phyloP scores from a whole-genome alignment of 2,888 invertebrate species.

The Tipula unca region DNA sequence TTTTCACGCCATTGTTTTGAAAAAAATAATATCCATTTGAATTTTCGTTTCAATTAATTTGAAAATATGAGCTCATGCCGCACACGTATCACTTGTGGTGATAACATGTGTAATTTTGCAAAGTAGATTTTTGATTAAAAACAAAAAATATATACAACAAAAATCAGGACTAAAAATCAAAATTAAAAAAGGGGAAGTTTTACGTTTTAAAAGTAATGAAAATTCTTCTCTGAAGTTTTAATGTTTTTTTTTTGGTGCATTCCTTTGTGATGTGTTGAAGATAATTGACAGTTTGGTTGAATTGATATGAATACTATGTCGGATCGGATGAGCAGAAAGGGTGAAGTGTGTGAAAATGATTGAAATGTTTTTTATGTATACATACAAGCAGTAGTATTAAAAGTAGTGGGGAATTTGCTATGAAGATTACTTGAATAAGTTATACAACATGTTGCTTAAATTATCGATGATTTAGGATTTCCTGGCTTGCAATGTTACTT shows the following conservation, averaged over 20 bases:
- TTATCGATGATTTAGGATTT: too few species aligned
- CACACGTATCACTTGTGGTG: not conserved
- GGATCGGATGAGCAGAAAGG: not conserved
- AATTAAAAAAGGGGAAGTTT: not conserved
- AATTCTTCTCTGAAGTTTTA: not conserved
- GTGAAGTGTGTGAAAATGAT: not conserved
- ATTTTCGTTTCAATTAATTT: not conserved
- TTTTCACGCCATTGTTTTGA: not conserved
- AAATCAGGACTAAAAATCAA: not conserved
- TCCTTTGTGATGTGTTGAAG: not conserved
- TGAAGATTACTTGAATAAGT: too few species aligned
- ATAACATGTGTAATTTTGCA: not conserved
- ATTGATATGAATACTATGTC: not conserved
- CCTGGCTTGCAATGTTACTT: too few species aligned
- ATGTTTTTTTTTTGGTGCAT: not conserved
- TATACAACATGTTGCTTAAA: too few species aligned
- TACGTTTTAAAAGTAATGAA: not conserved
- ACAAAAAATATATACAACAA: not conserved
- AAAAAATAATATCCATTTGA: not conserved
- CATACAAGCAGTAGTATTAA: too few species aligned
- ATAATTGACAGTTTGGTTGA: constrained; percentile 2
- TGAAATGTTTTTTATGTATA: not conserved
- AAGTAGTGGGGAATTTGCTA: too few species aligned
- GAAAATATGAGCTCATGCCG: not conserved
- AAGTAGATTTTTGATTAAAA: constrained; percentile 14